Evolutionary conservation across 2,888 invertebrate genomes (phyloP).

Genomic region (Blastobasis lacticolella): DNA sequence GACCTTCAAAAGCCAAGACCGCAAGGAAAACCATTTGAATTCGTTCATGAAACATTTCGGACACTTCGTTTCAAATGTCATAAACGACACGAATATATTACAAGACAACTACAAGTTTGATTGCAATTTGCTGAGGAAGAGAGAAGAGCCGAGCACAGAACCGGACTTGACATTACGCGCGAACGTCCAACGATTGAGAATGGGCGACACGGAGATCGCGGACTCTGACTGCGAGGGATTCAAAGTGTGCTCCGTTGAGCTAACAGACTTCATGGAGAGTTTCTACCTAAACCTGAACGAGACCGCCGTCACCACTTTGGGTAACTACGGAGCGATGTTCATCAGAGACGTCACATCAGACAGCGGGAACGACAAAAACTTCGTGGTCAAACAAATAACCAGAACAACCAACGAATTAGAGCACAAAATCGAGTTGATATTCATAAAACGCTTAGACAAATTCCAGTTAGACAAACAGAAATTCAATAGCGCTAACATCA

Average conservation of each 20-base stretch:
- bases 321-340: constrained; percentile 50
- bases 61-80: constrained; percentile 25
- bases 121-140: not conserved
- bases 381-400: constrained; percentile 23
- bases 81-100: constrained; percentile 23
- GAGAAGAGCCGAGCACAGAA: not conserved
- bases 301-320: constrained; percentile 34
- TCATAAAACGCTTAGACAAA: constrained; percentile 21
- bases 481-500: constrained; percentile 25
- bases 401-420: constrained; percentile 20
- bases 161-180: not conserved
- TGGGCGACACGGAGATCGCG: not conserved
- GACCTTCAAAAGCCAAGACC: no score
- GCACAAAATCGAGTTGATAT: constrained; percentile 23
- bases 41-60: constrained; percentile 21
- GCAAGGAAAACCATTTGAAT: constrained; percentile 10
- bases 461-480: constrained; percentile 30
- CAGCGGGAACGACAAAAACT: constrained; percentile 21
- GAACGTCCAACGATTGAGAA: no score
- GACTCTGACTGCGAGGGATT: constrained; percentile 24
- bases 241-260: constrained; percentile 41
- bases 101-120: constrained; percentile 18
- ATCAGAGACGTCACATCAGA: constrained; percentile 32
- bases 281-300: constrained; percentile 37
- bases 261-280: constrained; percentile 30